Evolutionary conservation across 2,113 vertebrate genomes (phyloP).

Genomic region (Dipodomys stephensi): DNA sequence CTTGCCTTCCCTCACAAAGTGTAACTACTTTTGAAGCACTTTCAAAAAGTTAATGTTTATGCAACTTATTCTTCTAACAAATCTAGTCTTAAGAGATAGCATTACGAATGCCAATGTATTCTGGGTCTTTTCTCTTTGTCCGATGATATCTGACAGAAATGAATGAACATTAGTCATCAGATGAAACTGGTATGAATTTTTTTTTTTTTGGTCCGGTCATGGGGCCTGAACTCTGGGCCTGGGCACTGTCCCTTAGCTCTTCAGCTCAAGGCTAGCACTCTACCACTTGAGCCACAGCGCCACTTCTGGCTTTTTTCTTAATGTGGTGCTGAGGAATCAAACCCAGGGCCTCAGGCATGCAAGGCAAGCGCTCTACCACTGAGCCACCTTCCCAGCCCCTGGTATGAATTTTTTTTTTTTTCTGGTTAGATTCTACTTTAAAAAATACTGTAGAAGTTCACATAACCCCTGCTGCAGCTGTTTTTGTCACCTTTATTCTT

Average conservation of each 20-base stretch:
- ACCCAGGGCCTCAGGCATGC: too few species aligned
- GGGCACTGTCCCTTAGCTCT: too few species aligned
- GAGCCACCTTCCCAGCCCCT: too few species aligned
- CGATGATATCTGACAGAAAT: not conserved
- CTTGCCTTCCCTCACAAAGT: not conserved
- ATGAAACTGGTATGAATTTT: accelerated
- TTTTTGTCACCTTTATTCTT: not conserved
- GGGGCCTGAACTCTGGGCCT: too few species aligned
- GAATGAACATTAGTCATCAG: not conserved
- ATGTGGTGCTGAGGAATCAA: too few species aligned
- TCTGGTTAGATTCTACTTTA: not conserved
- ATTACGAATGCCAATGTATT: not conserved
- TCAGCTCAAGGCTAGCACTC: too few species aligned
- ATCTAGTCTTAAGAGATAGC: not conserved
- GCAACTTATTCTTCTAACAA: not conserved
- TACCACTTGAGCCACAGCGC: too few species aligned
- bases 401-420: accelerated
- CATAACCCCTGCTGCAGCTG: not conserved
- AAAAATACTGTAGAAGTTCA: not conserved
- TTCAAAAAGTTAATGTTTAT: not conserved
- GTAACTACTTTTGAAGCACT: not conserved
- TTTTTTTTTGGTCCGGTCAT: too few species aligned
- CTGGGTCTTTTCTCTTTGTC: not conserved
- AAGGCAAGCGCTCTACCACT: too few species aligned
- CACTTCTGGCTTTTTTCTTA: too few species aligned